A percentile compares a stretch with the other conserved stretches of the same genome.
Evolutionary conservation across 2,888 invertebrate species (phyloP).

Genomic region (Tenodera sinensis): DNA sequence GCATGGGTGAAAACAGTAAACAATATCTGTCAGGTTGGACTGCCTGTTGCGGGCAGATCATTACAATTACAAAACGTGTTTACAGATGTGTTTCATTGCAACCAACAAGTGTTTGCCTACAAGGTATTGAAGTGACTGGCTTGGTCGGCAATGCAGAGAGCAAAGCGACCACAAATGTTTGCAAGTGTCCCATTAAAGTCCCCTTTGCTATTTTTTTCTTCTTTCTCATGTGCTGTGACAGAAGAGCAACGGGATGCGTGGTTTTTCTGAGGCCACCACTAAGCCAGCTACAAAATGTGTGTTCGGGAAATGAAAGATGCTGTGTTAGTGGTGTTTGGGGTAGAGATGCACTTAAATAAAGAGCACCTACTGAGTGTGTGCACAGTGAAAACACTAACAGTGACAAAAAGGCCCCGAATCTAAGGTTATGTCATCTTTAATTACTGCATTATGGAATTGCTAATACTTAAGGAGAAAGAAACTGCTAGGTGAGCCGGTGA

Average conservation of each 20-base stretch:
- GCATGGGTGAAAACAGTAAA: background rate
- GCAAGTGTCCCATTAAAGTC: background rate
- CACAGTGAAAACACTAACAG: no score
- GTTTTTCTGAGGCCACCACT: background rate
- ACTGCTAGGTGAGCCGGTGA: no score
- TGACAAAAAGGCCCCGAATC: no score
- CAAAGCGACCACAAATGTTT: background rate
- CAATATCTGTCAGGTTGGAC: background rate
- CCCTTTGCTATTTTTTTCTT: background rate
- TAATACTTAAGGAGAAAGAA: no score
- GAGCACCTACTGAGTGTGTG: no score
- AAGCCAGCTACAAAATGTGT: no score
- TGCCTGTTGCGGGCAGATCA: background rate
- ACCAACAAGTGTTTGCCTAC: background rate
- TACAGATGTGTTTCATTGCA: background rate
- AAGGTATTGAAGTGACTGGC: background rate
- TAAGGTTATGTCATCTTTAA: no score
- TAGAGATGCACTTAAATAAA: no score
- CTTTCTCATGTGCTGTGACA: background rate
- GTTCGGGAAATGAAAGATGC: no score
- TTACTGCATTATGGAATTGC: no score
- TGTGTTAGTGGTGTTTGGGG: no score
- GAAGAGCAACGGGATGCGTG: background rate
- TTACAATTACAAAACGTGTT: background rate
- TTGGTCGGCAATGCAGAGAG: background rate